Evolutionary conservation across 2,888 invertebrate genomes (phyloP), one percentile per base, ranked within the genome.

Genomic region (Teinopalpus imperialis): DNA sequence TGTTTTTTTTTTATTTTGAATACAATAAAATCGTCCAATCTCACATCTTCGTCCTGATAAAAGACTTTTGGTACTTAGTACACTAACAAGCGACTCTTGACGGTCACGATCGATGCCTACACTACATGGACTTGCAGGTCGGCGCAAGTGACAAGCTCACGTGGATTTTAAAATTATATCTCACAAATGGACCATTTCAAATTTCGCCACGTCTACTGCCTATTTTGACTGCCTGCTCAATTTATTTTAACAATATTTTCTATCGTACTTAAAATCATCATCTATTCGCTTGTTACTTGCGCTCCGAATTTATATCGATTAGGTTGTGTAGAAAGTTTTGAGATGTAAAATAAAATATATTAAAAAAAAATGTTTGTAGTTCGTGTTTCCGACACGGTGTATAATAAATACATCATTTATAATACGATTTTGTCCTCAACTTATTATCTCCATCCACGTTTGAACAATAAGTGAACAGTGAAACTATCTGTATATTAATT

Each of bases 61-160:
- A 87, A 87, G 88, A 88, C 88, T 88, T 66, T 71, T 46, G 30
- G 87, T 87, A 86, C 82, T 76, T 80, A 85, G 86, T 85, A 80
- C 81, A 74, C 59, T 56, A 61, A 62, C 61, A 60, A 64, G 57
- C 67, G 69, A 70, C 65, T 66, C 56, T 62, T 63, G 74, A 75
- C 71, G 71, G 68, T 69, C 62, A 61, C 61, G 58, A 61, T 52
- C 55, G 59, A 59, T 48, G 52, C 63, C 68, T 62, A 56, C 24
- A 54, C 61, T 46, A 49, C 34, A 60, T 54, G 62, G 61, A 64
- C 59, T 53, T 43, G 34, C 57, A 41, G 42, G 52, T 50, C 48
- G 58, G 59, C 59, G 69, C 68, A 69, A 65, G 69, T 56, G 66
- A 62, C 61, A 56, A 69, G 66, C 65, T 68, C 52, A 46, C 20